Evolutionary conservation across 64 coral and sea anemone species (phyloP), one percentile per base, ranked within the genome.

Genomic region (Orbicella faveolata): DNA sequence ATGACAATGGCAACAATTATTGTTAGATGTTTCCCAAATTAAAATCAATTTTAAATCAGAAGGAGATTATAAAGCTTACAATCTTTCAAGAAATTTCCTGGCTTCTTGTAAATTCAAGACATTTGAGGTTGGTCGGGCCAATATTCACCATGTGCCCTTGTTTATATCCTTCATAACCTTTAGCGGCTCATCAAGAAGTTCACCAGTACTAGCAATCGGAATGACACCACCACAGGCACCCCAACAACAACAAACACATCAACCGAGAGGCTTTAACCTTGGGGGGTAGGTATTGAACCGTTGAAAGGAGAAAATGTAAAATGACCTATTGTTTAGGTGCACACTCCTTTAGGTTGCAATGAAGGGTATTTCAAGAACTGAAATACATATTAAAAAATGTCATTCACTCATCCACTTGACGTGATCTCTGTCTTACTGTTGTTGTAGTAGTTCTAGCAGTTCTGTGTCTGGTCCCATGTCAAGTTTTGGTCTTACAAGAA

Each of bases 401-500:
- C 1, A 48, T 3, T 48, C 44, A 48, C 44, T 48, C 44, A 48
- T 59, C 55, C 55, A 59, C 1, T 59, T 12, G 15, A 59, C 55
- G 2, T 59, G 15, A 59, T 59, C 55, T 59, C 11, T 59, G 8
- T 57, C 9, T 59, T 59, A 10, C 15, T 59, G 55, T 10, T 59
- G 39, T 73, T 48, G 34, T 90, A 63, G 79, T 81, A 70, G 88
- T 86, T 48, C 65, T 61, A 94, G 87, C 75, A 86, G 86, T 20
- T 92, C 89, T 8, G 86, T 91, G 35, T 61, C 62, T 79, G 87
- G 74, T 62, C 73, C 88, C 26, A 94, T 94, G 76, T 80, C 91
- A 44, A 84, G 92, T 79, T 96, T 96, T 73, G 76, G 74, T 70
- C 59, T 96, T 12, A 83, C 87, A 36, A 96, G 95, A 84, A 96